Conservation (phyloP, 2,113 vertebrate genomes). For the Hippocampus abdominalis region DNA sequence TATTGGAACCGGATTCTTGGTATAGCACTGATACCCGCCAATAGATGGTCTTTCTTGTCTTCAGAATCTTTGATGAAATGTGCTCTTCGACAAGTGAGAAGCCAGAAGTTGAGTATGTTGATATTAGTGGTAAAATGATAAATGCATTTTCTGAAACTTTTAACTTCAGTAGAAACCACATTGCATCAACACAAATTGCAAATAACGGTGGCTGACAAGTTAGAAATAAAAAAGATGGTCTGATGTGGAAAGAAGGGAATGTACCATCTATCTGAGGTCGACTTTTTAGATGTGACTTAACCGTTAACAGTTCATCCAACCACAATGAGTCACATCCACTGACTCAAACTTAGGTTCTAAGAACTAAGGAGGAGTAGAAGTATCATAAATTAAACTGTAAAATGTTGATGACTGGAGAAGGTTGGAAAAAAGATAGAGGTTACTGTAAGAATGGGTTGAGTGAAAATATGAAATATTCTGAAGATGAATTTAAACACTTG, state of each 20-base stretch:
- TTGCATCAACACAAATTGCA: not conserved
- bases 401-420: conserved; percentile 12
- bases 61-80: conserved; percentile 10
- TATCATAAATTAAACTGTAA: conserved; percentile 3
- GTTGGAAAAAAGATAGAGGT: conserved; percentile 6
- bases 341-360: conserved; percentile 32
- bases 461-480: not conserved
- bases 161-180: too few species aligned
- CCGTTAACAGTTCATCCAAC: conserved; percentile 14
- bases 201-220: not conserved
- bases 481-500: conserved; percentile 9
- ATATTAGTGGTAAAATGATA: not conserved
- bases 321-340: conserved; percentile 61
- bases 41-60: not conserved
- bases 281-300: conserved; percentile 24
- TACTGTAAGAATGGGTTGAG: conserved; percentile 26
- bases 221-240: too few species aligned
- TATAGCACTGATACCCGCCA: conserved; percentile 17
- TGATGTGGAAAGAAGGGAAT: not conserved
- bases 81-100: not conserved
- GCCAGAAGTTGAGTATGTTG: not conserved
- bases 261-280: conserved; percentile 20
- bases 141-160: not conserved
- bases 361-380: not conserved
- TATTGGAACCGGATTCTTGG: not conserved